Evolutionary conservation across 1,140 invertebrate species (phyloP).

Genomic region (Gonatopus flavifemur): DNA sequence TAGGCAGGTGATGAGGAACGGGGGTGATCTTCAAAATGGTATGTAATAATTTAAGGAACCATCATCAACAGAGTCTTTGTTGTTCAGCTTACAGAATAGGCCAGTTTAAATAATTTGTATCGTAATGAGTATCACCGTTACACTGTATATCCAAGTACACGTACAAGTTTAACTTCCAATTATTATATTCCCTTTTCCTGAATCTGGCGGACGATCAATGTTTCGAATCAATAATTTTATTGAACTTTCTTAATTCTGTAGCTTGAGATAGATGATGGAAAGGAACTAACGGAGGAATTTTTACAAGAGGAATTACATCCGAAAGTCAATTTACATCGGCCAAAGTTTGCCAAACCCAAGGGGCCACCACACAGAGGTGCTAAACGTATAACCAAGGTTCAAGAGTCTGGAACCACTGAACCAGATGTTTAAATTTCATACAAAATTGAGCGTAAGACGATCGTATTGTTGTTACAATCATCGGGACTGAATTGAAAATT

Average conservation of each 20-base stretch:
- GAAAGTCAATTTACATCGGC: slow-evolving; percentile 84
- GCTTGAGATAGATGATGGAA: slow-evolving; percentile 89
- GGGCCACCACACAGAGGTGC: slow-evolving; percentile 90
- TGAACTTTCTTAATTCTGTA: slow-evolving; percentile 56
- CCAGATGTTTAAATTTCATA: slow-evolving; percentile 31
- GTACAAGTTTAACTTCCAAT: neutral
- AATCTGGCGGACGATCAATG: slow-evolving; percentile 7
- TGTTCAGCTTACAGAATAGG: slow-evolving; percentile 50
- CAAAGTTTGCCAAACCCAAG: slow-evolving; percentile 94
- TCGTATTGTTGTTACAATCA: too few species aligned
- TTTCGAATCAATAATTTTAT: slow-evolving; percentile 2
- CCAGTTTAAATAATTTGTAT: slow-evolving; percentile 26
- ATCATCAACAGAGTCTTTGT: slow-evolving; percentile 10
- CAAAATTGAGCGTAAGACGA: too few species aligned
- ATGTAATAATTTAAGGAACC: slow-evolving; percentile 33
- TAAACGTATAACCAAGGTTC: slow-evolving; percentile 81
- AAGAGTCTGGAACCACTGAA: slow-evolving; percentile 46
- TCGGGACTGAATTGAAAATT: too few species aligned
- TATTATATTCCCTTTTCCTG: neutral
- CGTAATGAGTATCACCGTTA: too few species aligned
- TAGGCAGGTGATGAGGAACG: too few species aligned
- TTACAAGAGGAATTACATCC: slow-evolving; percentile 94
- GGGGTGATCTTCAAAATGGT: slow-evolving; percentile 34
- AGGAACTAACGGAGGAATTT: slow-evolving; percentile 86
- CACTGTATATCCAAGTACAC: too few species aligned